Conservation (phyloP, 2,113 vertebrate genomes). For the Pollimyrus isidori region DNA sequence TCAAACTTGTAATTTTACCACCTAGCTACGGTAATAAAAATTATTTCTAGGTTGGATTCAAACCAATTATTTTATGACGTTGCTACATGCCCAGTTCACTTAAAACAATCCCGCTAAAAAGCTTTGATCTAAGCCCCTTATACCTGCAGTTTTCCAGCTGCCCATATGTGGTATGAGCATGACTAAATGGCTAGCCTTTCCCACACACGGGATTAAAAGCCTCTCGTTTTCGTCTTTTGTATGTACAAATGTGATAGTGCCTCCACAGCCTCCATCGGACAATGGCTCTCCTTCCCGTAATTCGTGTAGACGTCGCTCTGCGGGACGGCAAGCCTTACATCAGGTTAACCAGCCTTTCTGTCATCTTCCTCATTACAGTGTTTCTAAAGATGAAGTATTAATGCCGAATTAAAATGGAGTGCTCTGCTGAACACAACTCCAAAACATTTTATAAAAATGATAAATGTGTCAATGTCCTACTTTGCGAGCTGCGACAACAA, state of each 20-base stretch:
- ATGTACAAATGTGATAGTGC: slow-evolving; percentile 1
- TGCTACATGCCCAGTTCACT: not conserved
- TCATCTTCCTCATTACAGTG: not conserved
- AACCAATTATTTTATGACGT: not conserved
- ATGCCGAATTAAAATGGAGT: not conserved
- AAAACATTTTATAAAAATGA: not conserved
- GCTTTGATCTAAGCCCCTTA: not conserved
- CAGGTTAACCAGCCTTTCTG: slow-evolving; percentile 7
- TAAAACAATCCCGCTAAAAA: not conserved
- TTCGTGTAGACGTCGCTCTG: not conserved
- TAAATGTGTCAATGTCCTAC: not conserved
- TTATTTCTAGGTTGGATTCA: not conserved
- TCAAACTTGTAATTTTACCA: not conserved
- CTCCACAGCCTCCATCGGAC: not conserved
- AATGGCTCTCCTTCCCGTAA: not conserved
- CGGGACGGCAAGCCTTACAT: not conserved
- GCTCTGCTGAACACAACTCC: not conserved
- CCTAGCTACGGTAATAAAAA: not conserved
- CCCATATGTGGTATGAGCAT: not conserved
- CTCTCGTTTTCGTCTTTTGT: not conserved
- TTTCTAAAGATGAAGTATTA: not conserved
- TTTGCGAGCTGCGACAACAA: not conserved
- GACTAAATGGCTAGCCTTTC: not conserved
- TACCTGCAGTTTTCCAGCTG: not conserved
- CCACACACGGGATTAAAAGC: not conserved